A percentile compares a stretch with the other conserved stretches of the same genome.
Evolutionary conservation across 2,888 invertebrate genomes (phyloP).

Genomic region (Drosophila cognata): DNA sequence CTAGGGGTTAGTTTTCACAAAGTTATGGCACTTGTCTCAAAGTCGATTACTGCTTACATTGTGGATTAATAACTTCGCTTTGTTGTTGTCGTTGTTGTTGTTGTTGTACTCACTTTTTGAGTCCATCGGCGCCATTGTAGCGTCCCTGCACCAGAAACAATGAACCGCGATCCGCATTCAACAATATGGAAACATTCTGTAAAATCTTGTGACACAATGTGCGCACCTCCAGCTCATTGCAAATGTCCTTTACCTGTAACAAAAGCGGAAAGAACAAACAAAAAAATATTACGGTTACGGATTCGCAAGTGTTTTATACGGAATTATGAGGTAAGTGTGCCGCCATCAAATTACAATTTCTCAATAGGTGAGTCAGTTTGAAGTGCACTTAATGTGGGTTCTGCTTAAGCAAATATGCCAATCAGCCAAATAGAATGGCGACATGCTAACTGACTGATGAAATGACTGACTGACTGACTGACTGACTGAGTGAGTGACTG

Average conservation of each 20-base stretch:
- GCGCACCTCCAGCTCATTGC: conserved; percentile 97
- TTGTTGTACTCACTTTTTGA: conserved; percentile 83
- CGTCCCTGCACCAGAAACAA: conserved; percentile 95
- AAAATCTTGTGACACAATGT: conserved; percentile 98
- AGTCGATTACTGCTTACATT: neutral
- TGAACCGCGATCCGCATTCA: conserved; percentile 96
- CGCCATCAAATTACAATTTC: conserved; percentile 24
- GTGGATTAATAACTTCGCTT: neutral
- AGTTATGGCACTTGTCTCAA: neutral
- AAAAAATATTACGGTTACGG: neutral
- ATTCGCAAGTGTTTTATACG: neutral
- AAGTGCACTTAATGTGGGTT: conserved; percentile 27
- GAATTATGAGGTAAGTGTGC: conserved; percentile 26
- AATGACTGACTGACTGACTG: conserved; percentile 4
- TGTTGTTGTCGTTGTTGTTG: neutral
- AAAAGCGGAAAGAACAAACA: neutral
- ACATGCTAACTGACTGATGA: conserved; percentile 16
- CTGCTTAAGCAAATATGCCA: conserved; percentile 43
- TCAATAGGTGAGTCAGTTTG: conserved; percentile 30
- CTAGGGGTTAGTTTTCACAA: neutral
- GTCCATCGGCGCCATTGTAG: conserved; percentile 83
- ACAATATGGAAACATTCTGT: conserved; percentile 95
- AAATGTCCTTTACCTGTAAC: conserved; percentile 94
- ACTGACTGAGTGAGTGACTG: conserved; percentile 7
- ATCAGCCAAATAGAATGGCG: conserved; percentile 33